These are phyloP conservation scores for Pseudanteris insignis DNA, from an alignment of 2,888 invertebrate species.

Conservation along the genomic window DNA sequence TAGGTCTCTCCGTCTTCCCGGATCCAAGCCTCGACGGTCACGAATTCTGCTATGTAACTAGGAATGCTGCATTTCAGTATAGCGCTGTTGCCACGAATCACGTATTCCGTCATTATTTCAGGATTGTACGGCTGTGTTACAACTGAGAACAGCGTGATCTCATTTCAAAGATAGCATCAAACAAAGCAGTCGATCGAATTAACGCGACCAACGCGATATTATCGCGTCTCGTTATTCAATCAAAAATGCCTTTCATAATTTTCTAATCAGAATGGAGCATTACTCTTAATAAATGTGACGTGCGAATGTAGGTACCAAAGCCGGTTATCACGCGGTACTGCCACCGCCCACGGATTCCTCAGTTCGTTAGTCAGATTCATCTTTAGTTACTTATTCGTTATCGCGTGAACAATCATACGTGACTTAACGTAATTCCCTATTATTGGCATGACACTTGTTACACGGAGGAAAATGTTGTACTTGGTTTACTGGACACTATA, in stretches of 20 bases:
- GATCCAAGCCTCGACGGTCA: conserved; percentile 76
- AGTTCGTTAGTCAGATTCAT: conserved; percentile 17
- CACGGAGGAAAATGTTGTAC: not conserved
- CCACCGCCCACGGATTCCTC: conserved; percentile 42
- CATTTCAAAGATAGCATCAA: no score
- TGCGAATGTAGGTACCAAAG: conserved; percentile 30
- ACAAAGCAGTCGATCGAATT: no score
- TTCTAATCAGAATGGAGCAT: conserved; percentile 23
- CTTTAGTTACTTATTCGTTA: no score
- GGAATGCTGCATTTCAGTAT: conserved; percentile 79
- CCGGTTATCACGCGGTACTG: conserved; percentile 22
- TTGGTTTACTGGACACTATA: not conserved
- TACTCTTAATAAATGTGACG: conserved; percentile 38
- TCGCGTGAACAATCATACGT: no score
- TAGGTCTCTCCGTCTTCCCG: conserved; percentile 72
- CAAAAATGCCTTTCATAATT: conserved; percentile 14
- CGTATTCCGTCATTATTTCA: conserved; percentile 78
- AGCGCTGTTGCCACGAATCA: conserved; percentile 78
- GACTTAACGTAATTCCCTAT: no score
- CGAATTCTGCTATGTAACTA: conserved; percentile 79
- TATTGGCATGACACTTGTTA: no score
- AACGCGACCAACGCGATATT: not conserved
- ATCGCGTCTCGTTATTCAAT: conserved; percentile 2
- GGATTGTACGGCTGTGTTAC: conserved; percentile 78
- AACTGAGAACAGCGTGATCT: conserved; percentile 70